phyloP scores from a whole-genome alignment of 2,797 vertebrate genomes.

The Macroramphosus scolopax region DNA sequence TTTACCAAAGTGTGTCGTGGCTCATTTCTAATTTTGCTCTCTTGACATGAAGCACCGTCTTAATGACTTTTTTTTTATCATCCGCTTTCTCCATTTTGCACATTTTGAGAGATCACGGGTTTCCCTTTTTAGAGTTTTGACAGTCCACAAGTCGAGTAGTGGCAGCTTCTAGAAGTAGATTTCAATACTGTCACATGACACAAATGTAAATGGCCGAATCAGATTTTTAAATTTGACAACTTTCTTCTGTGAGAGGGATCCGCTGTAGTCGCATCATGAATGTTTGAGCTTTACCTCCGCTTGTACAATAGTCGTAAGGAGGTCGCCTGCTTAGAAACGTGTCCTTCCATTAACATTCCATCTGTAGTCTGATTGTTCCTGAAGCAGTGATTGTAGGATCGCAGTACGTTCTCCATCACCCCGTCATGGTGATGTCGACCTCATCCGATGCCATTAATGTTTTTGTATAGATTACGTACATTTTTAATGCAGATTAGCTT shows the following conservation, averaged over 20 bases:
- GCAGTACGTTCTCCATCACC: conserved; percentile 82
- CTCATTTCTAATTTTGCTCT: conserved; percentile 53
- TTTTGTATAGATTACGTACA: conserved; percentile 61
- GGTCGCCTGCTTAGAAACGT: conserved; percentile 79
- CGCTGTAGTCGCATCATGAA: conserved; percentile 81
- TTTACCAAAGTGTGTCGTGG: conserved; percentile 88
- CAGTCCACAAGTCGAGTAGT: conserved; percentile 82
- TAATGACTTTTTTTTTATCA: conserved; percentile 57
- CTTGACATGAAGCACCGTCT: conserved; percentile 82
- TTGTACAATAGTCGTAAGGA: conserved; percentile 85
- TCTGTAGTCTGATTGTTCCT: conserved; percentile 87
- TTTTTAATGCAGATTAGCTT: conserved; percentile 51
- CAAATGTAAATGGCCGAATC: conserved; percentile 80
- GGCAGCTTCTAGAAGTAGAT: conserved; percentile 87
- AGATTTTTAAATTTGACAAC: conserved; percentile 50
- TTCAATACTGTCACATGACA: conserved; percentile 80
- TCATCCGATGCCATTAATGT: conserved; percentile 91
- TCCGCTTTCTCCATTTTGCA: conserved; percentile 91
- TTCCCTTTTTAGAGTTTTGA: conserved; percentile 71
- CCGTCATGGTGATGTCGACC: conserved; percentile 86
- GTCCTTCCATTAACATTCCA: conserved; percentile 92
- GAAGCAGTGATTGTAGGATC: conserved; percentile 94
- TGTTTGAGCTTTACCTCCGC: conserved; percentile 85
- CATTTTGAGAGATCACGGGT: conserved; percentile 79
- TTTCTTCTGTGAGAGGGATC: conserved; percentile 67